Evolutionary conservation across 1,140 invertebrate species (phyloP), one percentile per base, ranked within the genome.

Genomic region (Anoplophora glabripennis): DNA sequence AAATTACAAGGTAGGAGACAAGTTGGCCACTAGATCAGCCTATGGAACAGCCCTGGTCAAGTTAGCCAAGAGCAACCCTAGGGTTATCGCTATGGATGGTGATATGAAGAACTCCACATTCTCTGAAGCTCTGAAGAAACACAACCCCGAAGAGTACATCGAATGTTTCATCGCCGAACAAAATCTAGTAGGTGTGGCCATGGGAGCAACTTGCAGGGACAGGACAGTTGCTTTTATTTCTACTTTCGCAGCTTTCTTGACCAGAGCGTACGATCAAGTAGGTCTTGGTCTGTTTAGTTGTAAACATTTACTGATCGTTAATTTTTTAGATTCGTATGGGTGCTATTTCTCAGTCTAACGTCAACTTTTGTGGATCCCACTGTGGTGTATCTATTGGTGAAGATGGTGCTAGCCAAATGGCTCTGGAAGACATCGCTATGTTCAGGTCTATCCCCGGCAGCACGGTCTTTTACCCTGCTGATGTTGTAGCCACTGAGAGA

Each of bases 151-250:
- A 11, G 86, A 94, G 62, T 98, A 93, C 76, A 87, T 99, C 60
- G 96, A 99, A 78, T 98, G 97, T 76, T 99, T 91, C 78, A 99
- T 99, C 73, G 96, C 97, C 47, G 98, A 99, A 77, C 97, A 99
- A 81, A 99, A 98, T 79, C 77, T 98, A 66, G 93, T 98, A 63
- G 96, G 96, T 35, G 93, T 98, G 57, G 96, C 91, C 1, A 93
- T 97, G 67, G 98, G 98, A 28, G 85, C 88, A 28, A 88, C 90
- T 40, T 96, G 92, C 71, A 83, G 96, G 61, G 87, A 93, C 69
- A 83, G 96, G 51, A 89, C 90, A 7, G 85, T 99, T 35, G 85
- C 93, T 8, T 99, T 99, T 75, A 89, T 89, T 7, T 96, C 94
- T 18, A 98, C 97, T 1, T 99, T 99, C 80, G 96, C 96, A 40